These are phyloP conservation scores for Eupithecia exiguata DNA, from an alignment of 2,888 invertebrate species.

Conservation along the genomic window DNA sequence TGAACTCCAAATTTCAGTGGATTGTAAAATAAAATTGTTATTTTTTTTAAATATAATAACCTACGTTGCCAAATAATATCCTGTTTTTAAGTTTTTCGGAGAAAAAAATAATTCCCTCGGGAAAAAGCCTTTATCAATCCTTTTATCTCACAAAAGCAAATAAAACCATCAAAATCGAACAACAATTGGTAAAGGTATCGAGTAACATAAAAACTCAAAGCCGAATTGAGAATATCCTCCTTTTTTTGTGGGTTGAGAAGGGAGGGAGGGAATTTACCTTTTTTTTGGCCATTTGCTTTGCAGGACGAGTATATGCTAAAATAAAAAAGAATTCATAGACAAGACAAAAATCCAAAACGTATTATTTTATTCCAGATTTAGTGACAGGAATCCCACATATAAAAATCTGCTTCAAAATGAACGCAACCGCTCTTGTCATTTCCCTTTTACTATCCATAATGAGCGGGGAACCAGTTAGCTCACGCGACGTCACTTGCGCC, in stretches of 20 bases:
- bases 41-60: neutral
- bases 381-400: neutral
- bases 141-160: neutral
- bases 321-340: neutral
- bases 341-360: too few species aligned
- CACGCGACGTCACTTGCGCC: slow-evolving; percentile 76
- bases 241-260: neutral
- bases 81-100: neutral
- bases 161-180: too few species aligned
- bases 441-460: slow-evolving; percentile 23
- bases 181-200: too few species aligned
- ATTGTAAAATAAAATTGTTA: neutral
- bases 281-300: neutral
- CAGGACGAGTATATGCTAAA: neutral
- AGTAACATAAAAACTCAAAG: too few species aligned
- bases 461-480: slow-evolving; percentile 12
- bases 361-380: neutral
- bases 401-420: slow-evolving; percentile 27
- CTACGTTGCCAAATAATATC: too few species aligned
- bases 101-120: neutral
- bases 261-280: too few species aligned
- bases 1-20: neutral
- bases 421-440: slow-evolving; percentile 12
- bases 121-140: neutral
- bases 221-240: too few species aligned